phyloP scores from a whole-genome alignment of 2,888 invertebrate species.

The Diarsia brunnea region DNA sequence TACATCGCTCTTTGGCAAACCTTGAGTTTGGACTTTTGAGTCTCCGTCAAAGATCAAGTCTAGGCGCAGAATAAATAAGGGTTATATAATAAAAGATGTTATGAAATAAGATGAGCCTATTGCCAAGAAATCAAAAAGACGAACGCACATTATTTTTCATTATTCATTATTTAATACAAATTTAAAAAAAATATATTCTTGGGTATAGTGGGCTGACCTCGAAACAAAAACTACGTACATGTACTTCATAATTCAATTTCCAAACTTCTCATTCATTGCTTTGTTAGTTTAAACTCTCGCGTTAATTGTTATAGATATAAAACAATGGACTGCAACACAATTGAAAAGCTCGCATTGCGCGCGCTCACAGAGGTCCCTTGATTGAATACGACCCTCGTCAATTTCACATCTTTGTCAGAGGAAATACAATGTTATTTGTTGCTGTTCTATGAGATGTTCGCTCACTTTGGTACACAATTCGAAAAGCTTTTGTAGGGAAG shows the following conservation, averaged over 20 bases:
- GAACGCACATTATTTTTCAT: not conserved
- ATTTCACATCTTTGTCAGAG: slow-evolving; percentile 69
- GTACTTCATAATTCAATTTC: slow-evolving; percentile 26
- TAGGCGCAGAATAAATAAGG: no score
- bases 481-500: slow-evolving; percentile 47
- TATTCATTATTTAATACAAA: not conserved
- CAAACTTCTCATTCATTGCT: slow-evolving; percentile 40
- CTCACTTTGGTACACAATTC: slow-evolving; percentile 58
- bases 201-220: not conserved
- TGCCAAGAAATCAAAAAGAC: not conserved
- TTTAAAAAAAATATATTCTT: not conserved
- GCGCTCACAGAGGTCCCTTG: slow-evolving; percentile 53
- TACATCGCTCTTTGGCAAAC: no score
- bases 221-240: not conserved
- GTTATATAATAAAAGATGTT: no score
- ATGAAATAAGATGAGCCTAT: not conserved
- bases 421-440: slow-evolving; percentile 68
- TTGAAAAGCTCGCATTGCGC: slow-evolving; percentile 56
- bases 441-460: slow-evolving; percentile 41
- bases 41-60: no score
- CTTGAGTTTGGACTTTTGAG: no score
- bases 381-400: slow-evolving; percentile 78
- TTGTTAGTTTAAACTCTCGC: slow-evolving; percentile 33
- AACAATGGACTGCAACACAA: slow-evolving; percentile 63
- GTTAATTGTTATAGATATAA: slow-evolving; percentile 53